A percentile compares a stretch with the other conserved stretches of the same genome.
These are phyloP conservation scores for Scalopus aquaticus DNA, from an alignment of 2,113 vertebrate species.

Conservation along the genomic window DNA sequence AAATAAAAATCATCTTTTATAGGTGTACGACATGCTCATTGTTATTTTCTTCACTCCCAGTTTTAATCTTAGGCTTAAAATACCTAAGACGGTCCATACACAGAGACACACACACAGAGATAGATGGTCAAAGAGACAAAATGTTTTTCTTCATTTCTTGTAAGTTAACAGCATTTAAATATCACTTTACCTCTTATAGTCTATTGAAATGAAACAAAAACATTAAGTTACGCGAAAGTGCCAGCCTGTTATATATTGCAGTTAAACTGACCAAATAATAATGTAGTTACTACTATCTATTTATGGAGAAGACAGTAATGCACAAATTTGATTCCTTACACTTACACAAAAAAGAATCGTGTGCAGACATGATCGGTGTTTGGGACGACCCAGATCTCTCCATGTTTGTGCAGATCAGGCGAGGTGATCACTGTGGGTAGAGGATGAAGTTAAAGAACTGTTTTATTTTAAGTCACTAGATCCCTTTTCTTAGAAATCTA, in stretches of 20 bases:
- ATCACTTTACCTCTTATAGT: neutral
- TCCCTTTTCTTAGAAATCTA: neutral
- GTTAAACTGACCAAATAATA: neutral
- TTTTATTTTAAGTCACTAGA: neutral
- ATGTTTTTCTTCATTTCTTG: conserved; percentile 9
- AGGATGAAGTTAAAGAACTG: neutral
- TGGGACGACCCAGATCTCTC: conserved; percentile 95
- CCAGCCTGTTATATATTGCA: neutral
- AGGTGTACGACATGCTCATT: neutral
- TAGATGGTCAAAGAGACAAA: neutral
- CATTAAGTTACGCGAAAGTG: neutral
- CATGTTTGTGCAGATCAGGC: conserved; percentile 94
- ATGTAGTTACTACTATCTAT: neutral
- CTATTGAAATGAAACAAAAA: conserved; percentile 28
- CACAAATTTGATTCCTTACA: conserved; percentile 55
- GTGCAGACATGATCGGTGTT: conserved; percentile 95
- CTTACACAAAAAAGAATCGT: conserved; percentile 96
- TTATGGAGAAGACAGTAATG: neutral
- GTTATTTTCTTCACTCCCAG: neutral
- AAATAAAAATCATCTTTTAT: neutral
- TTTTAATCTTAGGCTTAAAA: neutral
- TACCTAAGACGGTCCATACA: neutral
- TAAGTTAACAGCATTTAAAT: neutral
- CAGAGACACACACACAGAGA: too few species aligned
- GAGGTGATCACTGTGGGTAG: conserved; percentile 90